A percentile compares a stretch with the other conserved stretches of the same genome.
Evolutionary conservation across 1,140 invertebrate genomes (phyloP).

Genomic region (Pseudachorutes palmiensis): DNA sequence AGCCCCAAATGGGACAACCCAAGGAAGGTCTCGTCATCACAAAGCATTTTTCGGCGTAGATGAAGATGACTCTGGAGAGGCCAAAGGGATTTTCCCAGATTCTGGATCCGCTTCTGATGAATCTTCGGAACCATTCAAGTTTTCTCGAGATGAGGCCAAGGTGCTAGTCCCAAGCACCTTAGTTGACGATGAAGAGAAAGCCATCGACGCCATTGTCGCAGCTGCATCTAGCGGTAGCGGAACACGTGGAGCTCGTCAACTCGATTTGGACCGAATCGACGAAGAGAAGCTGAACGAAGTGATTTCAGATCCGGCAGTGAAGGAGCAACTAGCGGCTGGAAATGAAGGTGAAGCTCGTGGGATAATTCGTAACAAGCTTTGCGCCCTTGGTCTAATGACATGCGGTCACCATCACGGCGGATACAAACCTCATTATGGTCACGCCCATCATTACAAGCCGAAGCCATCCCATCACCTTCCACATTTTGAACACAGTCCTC

Average conservation of each 20-base stretch:
- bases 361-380: constrained; percentile 68
- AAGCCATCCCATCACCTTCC: not conserved
- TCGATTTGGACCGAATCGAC: too few relatives aligned
- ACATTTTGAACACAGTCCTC: not conserved
- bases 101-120: not conserved
- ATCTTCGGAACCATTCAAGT: not conserved
- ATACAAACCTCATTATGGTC: not conserved
- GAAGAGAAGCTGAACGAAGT: constrained; percentile 59
- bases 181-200: constrained; percentile 18
- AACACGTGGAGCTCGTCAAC: constrained; percentile 57
- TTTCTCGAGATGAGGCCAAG: not conserved
- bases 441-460: not conserved
- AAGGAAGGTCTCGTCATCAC: not conserved
- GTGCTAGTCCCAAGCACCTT: not conserved
- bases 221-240: too few relatives aligned
- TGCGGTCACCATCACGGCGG: not conserved
- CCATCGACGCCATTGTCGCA: constrained; percentile 29
- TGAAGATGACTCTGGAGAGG: not conserved
- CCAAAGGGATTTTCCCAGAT: not conserved
- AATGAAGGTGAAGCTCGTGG: constrained; percentile 69
- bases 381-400: constrained; percentile 68
- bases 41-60: not conserved
- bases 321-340: constrained; percentile 58
- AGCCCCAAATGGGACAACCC: not conserved
- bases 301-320: constrained; percentile 62